Conservation (phyloP, 2,888 invertebrate genomes). For the Desoria tigrina region DNA sequence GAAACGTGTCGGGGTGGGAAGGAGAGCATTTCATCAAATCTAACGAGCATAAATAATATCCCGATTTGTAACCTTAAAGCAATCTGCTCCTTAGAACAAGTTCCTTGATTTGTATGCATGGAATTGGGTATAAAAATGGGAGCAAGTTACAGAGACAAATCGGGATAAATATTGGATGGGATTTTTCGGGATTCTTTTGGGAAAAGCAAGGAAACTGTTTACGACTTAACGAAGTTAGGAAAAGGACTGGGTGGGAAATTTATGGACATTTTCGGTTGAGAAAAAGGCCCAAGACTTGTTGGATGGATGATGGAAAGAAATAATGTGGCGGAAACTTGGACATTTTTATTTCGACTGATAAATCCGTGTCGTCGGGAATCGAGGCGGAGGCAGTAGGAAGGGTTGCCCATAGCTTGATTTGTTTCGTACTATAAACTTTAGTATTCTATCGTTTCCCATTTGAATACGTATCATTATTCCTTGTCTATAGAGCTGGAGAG, state of each 20-base stretch:
- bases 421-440: constrained; percentile 1
- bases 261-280: constrained; percentile 12
- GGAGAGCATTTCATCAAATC: too few relatives aligned
- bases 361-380: background rate
- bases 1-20: too few relatives aligned
- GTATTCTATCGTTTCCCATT: background rate
- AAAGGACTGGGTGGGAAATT: constrained; percentile 12
- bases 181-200: background rate
- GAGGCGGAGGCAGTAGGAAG: constrained; percentile 1
- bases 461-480: too few relatives aligned
- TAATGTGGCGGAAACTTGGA: constrained; percentile 28
- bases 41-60: too few relatives aligned
- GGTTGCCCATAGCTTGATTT: constrained; percentile 13
- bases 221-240: constrained; percentile 7
- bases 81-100: too few relatives aligned
- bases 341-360: constrained; percentile 27
- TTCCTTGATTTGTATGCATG: background rate
- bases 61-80: too few relatives aligned
- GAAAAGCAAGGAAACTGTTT: background rate
- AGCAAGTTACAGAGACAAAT: constrained; percentile 3
- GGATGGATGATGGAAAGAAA: constrained; percentile 25
- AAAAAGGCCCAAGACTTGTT: background rate
- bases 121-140: background rate
- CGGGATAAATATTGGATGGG: background rate
- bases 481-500: background rate